A percentile compares a stretch with the other conserved stretches of the same genome.
These are phyloP conservation scores for Lemur catta DNA, from an alignment of 2,797 vertebrate species.

Conservation along the genomic window DNA sequence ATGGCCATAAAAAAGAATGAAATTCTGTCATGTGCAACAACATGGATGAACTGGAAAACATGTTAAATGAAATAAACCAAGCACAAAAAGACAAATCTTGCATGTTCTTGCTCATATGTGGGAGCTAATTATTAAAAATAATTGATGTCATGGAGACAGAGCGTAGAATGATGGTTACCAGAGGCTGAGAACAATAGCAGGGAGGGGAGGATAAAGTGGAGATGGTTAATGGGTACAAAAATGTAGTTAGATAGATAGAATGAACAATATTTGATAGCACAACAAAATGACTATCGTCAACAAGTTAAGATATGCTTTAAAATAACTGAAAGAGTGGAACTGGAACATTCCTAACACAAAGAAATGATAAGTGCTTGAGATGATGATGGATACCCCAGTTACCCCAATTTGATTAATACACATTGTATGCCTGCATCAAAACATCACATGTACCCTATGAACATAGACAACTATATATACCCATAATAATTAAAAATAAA, in stretches of 20 bases:
- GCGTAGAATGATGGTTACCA: not conserved
- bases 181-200: not conserved
- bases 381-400: not conserved
- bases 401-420: not conserved
- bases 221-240: not conserved
- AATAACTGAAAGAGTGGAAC: not conserved
- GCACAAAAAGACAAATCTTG: not conserved
- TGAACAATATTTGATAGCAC: not conserved
- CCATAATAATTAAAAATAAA: not conserved
- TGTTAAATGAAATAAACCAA: not conserved
- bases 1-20: not conserved
- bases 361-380: not conserved
- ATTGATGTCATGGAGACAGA: not conserved
- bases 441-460: no score
- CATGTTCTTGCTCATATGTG: not conserved
- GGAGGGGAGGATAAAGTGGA: not conserved
- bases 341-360: not conserved
- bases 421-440: not conserved
- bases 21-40: not conserved
- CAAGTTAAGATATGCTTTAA: not conserved
- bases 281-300: not conserved
- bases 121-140: not conserved
- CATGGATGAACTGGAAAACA: not conserved
- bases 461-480: not conserved
- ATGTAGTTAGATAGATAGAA: not conserved